phyloP scores from a whole-genome alignment of 2,113 vertebrate species.

The mouse (Mus musculus) region GRCm39 chr3:75205501-75206000 shows the following conservation, averaged over 20 bases:
- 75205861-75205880: constrained; percentile 54
- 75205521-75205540: constrained; percentile 79
- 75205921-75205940: constrained; percentile 58
- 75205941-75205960: constrained; percentile 48
- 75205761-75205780: constrained; percentile 29
- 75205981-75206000: not conserved
- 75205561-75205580: constrained; percentile 71
- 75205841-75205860: constrained; percentile 47
- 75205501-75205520: constrained; percentile 73
- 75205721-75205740: not conserved
- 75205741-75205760: constrained; percentile 15
- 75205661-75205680: constrained; percentile 54
- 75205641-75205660: constrained; percentile 57
- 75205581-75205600: not conserved
- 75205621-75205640: constrained; percentile 15
- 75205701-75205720: constrained; percentile 53
- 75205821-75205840: constrained; percentile 48
- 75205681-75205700: constrained; percentile 53
- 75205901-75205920: constrained; percentile 42
- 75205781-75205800: constrained; percentile 43
- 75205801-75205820: constrained; percentile 41
- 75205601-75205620: constrained; percentile 58
- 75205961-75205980: not conserved
- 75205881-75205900: constrained; percentile 43
- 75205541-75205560: constrained; percentile 82